Base-by-base conservation (phyloP, 2,797 vertebrate genomes). In the Cuculus canorus region DNA sequence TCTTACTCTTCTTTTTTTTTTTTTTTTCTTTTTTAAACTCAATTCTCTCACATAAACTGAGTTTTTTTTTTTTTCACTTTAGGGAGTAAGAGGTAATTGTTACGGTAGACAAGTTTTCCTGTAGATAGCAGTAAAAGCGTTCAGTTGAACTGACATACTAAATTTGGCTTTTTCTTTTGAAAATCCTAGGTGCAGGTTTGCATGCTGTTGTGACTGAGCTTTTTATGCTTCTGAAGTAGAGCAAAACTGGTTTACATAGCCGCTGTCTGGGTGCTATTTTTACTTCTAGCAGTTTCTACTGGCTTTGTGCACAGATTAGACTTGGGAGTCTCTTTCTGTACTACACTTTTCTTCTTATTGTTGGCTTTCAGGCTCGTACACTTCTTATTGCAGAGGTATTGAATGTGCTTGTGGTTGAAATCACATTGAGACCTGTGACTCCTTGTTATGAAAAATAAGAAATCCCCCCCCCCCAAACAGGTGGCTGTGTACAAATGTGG, bases 191-290 rank as follows among this genome's bases (percentile, higher is more conserved):
- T 0, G 0, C 63, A 71, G 53, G 72, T 96, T 96, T 97, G 82
- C 85, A 30, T 90, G 86, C 72, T 88, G 17, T 90, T 77, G 77
- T 86, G 83, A 89, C 79, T 90, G 84, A 78, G 43, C 72, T 84
- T 68, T 92, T 92, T 93, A 91, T 93, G 47, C 88, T 82, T 87
- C 88, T 82, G 82, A 94, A 90, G 78, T 6, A 61, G 92, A 95
- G 71, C 82, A 92, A 91, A 94, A 93, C 95, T 96, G 65, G 87
- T 96, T 96, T 92, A 80, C 37, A 2, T 41, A 91, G 91, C 53
- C 87, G 83, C 53, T 5, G 11, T 83, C 69, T 91, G 90, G 72
- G 76, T 94, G 94, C 95, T 95, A 1, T 52, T 94, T 95, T 94
- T 89, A 92, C 84, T 94, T 94, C n/a, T 48, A 95, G 60, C 47